Evolutionary conservation across 2,113 vertebrate genomes (phyloP), one percentile per base, ranked within the genome.

Genomic region (Emydocephalus ijimae): DNA sequence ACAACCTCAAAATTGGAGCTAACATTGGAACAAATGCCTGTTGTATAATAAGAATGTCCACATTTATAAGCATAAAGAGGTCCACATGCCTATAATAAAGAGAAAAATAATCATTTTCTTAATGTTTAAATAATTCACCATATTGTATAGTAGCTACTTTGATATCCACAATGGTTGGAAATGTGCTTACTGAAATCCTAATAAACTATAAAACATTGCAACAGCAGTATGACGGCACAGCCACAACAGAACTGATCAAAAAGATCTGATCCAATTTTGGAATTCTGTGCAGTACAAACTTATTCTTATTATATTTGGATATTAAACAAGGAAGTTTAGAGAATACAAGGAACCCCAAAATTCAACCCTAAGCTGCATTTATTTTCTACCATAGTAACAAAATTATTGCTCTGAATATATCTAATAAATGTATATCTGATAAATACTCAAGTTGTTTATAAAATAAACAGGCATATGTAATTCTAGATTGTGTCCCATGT

Each of bases 21-120:
- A 96, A 99, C 98, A 18, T 99, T 99, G 12, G 99, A 98, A 89
- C 99, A 99, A 93, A 99, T 98, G 57, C 99, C 99, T 20, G 99
- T 98, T 94, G 99, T 99, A 93, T 98, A 99, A 96, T 99, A 98
- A 96, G 98, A 96, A 93, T 98, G 97, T 54, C 99, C 99, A 94
- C 99, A 99, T 96, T 98, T 98, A 94, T 99, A 99, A 90, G 99
- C 99, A 59, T 99, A 99, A 94, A 99, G 98, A 88, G 99, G 99
- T 91, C 99, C 99, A 94, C 99, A 99, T 43, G 99, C 99, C 99
- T 99, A 96, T 59, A 93, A 96, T 95, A 97, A 97, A 91, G 85
- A 12, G 5, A 92, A 24, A 93, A 94, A 34, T 1, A 20, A 89
- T 55, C 95, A 94, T 94, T 61, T 15, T 1, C 48, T 91, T 52